Conservation (phyloP, 2,888 invertebrate species). For the Drosophila fungiperda region DNA sequence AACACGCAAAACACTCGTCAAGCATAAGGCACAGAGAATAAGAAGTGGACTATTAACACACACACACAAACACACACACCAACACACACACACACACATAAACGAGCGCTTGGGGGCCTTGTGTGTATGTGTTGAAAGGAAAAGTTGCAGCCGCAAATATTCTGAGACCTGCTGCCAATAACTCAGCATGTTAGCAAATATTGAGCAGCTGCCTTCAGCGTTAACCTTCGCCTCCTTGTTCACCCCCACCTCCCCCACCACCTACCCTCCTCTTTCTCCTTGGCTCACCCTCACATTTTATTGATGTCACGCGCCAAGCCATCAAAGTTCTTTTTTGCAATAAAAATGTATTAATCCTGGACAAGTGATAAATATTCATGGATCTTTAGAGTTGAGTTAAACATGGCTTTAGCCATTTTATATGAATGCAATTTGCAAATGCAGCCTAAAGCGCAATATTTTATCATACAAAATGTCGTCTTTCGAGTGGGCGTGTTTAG, state of each 20-base stretch:
- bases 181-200: slow-evolving; percentile 79
- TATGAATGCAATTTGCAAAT: slow-evolving; percentile 60
- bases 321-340: slow-evolving; percentile 50
- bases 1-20: slow-evolving; percentile 17
- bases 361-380: slow-evolving; percentile 78
- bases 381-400: slow-evolving; percentile 17
- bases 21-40: slow-evolving; percentile 41
- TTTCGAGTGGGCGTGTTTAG: slow-evolving; percentile 23
- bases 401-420: slow-evolving; percentile 9
- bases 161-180: slow-evolving; percentile 61
- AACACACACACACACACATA: background rate
- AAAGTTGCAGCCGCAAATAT: slow-evolving; percentile 35
- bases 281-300: slow-evolving; percentile 24
- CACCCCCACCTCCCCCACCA: rapidly evolving
- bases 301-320: slow-evolving; percentile 40
- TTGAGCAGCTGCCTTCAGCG: slow-evolving; percentile 40
- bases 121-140: slow-evolving; percentile 13
- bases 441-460: slow-evolving; percentile 49
- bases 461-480: slow-evolving; percentile 42
- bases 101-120: background rate
- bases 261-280: too few relatives aligned
- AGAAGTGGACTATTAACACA: slow-evolving; percentile 73
- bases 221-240: slow-evolving; percentile 5
- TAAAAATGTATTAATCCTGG: slow-evolving; percentile 73
- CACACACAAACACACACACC: slow-evolving; percentile 21